Evolutionary conservation across 2,888 invertebrate genomes (phyloP).

Genomic region (Anodontia alba): DNA sequence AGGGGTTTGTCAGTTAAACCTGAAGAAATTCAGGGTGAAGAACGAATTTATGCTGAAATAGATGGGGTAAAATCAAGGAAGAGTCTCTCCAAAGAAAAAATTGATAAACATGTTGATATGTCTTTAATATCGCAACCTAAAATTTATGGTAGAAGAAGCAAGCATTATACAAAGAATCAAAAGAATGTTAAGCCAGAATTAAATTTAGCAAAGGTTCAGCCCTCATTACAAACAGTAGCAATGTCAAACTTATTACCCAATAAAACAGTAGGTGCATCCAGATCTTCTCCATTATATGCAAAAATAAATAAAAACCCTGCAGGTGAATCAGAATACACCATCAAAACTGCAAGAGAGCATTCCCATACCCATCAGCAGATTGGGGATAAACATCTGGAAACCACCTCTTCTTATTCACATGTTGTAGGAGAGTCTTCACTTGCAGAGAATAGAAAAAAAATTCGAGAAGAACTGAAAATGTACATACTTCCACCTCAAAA

Average conservation of each 20-base stretch:
- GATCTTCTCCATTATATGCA: conserved; percentile 32
- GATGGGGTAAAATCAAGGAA: conserved; percentile 32
- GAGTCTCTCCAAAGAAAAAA: background rate
- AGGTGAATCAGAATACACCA: too few relatives aligned
- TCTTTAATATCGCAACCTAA: background rate
- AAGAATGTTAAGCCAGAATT: background rate
- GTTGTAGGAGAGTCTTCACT: too few relatives aligned
- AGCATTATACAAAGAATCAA: conserved; percentile 32
- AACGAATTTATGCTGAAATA: conserved; percentile 54
- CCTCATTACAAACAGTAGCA: background rate
- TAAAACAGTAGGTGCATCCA: background rate
- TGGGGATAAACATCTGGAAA: too few relatives aligned
- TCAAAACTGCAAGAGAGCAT: too few relatives aligned
- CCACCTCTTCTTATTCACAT: too few relatives aligned
- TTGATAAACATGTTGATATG: background rate
- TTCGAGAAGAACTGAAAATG: conserved; percentile 58
- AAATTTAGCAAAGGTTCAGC: background rate
- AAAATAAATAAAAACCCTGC: conserved; percentile 28
- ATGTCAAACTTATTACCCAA: background rate
- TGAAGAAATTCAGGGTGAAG: background rate
- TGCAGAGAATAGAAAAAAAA: background rate
- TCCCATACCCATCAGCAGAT: too few relatives aligned
- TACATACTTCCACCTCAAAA: conserved; percentile 53
- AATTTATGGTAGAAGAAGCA: conserved; percentile 57
- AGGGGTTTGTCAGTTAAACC: background rate